Evolutionary conservation across 2,888 invertebrate species (phyloP).

Genomic region (Drosophila formosana): DNA sequence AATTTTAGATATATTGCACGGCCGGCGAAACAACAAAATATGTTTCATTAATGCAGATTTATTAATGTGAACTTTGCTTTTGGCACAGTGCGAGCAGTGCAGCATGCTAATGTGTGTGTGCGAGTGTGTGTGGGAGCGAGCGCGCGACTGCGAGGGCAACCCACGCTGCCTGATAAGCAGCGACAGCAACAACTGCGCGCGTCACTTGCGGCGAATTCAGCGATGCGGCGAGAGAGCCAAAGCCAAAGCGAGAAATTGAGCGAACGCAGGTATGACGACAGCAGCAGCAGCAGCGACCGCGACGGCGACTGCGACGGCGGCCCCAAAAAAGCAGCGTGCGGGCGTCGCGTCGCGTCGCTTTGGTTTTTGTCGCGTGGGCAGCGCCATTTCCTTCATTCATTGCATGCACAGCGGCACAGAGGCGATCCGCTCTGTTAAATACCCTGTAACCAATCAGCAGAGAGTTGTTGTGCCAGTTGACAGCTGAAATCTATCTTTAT

Average conservation of each 20-base stretch:
- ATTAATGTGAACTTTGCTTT: constrained; percentile 44
- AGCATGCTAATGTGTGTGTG: background rate
- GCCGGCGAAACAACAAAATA: constrained; percentile 32
- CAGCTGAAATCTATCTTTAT: no score
- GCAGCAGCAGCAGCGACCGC: constrained; percentile 16
- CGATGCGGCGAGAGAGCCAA: constrained; percentile 4
- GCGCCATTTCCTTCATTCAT: constrained; percentile 55
- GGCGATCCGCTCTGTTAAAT: constrained; percentile 42
- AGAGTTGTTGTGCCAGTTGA: background rate
- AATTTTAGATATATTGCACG: constrained; percentile 45
- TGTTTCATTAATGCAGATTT: constrained; percentile 60
- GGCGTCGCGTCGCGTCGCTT: constrained; percentile 44
- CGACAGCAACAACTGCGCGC: constrained; percentile 45
- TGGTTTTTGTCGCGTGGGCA: constrained; percentile 55
- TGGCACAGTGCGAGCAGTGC: constrained; percentile 18
- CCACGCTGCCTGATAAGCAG: constrained; percentile 57
- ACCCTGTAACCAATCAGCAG: constrained; percentile 36
- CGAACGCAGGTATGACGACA: constrained; percentile 52
- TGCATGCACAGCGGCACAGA: constrained; percentile 41
- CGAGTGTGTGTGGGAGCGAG: constrained; percentile 13
- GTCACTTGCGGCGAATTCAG: constrained; percentile 57
- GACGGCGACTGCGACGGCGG: constrained; percentile 3
- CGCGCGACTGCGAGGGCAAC: constrained; percentile 37
- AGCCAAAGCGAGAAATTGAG: constrained; percentile 2
- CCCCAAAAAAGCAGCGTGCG: constrained; percentile 47